These are phyloP conservation scores for Carabus problematicus DNA, from an alignment of 2,888 invertebrate species.

Conservation along the genomic window DNA sequence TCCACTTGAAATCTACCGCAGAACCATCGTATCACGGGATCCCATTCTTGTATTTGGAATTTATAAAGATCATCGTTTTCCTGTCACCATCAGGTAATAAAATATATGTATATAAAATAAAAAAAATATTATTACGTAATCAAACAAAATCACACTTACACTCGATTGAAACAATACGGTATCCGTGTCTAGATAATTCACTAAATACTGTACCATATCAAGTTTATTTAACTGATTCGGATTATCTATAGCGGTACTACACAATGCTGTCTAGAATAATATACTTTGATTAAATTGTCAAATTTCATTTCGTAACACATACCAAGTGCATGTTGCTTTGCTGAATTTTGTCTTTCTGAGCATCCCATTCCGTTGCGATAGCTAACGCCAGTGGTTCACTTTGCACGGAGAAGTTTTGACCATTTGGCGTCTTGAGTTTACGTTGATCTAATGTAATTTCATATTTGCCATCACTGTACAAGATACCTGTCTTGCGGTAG, in stretches of 20 bases:
- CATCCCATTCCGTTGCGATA: conserved; percentile 93
- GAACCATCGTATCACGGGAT: conserved; percentile 89
- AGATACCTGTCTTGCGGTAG: conserved; percentile 75
- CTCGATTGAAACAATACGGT: conserved; percentile 79
- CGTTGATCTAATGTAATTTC: conserved; percentile 89
- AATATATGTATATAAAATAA: too few species aligned
- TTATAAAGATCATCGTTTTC: conserved; percentile 78
- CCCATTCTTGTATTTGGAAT: conserved; percentile 85
- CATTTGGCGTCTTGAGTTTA: conserved; percentile 89
- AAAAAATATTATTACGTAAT: conserved; percentile 1
- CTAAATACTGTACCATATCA: conserved; percentile 78
- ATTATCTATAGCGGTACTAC: conserved; percentile 92
- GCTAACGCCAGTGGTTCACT: conserved; percentile 91
- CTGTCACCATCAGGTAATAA: conserved; percentile 57
- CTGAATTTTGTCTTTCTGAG: conserved; percentile 79
- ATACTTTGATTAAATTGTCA: conserved; percentile 26
- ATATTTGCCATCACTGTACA: conserved; percentile 74
- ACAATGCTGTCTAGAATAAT: conserved; percentile 64
- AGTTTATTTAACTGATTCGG: conserved; percentile 80
- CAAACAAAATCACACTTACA: conserved; percentile 61
- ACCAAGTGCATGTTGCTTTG: conserved; percentile 90
- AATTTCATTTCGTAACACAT: conserved; percentile 51
- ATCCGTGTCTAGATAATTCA: conserved; percentile 83
- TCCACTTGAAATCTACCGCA: conserved; percentile 78
- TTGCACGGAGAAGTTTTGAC: conserved; percentile 76